Percentiles rank a stretch among this genome's conserved stretches.
Conservation (phyloP, 2,113 vertebrate genomes). For the Microcebus murinus region DNA sequence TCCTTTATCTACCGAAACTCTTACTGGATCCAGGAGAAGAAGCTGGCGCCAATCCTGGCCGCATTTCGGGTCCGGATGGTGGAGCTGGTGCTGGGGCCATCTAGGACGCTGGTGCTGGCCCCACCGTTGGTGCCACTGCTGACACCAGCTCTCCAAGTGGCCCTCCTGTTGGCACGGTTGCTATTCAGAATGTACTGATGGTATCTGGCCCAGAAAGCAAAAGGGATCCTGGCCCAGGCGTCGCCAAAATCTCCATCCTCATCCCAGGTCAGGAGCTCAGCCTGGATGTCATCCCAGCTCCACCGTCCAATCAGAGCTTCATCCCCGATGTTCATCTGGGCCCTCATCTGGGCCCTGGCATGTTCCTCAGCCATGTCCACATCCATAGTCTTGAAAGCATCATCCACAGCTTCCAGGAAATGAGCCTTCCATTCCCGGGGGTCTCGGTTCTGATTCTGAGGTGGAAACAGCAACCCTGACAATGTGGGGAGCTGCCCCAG, state of each 20-base stretch:
- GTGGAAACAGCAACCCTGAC: not conserved
- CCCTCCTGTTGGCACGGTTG: slow-evolving; percentile 62
- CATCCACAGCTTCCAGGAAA: slow-evolving; percentile 71
- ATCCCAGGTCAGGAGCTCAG: slow-evolving; percentile 67
- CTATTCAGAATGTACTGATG: slow-evolving; percentile 74
- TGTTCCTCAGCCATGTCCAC: slow-evolving; percentile 69
- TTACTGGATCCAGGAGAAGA: slow-evolving; percentile 77
- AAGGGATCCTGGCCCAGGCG: slow-evolving; percentile 73
- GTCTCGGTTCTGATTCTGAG: slow-evolving; percentile 73
- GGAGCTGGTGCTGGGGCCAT: slow-evolving; percentile 74
- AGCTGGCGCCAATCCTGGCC: slow-evolving; percentile 50
- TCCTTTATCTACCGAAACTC: not conserved
- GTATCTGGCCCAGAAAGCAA: slow-evolving; percentile 75
- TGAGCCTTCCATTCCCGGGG: slow-evolving; percentile 64
- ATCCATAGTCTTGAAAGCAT: slow-evolving; percentile 70
- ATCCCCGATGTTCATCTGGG: slow-evolving; percentile 68
- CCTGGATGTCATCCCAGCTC: slow-evolving; percentile 73
- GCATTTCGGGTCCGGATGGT: slow-evolving; percentile 67
- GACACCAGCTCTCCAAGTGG: slow-evolving; percentile 53
- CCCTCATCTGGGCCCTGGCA: slow-evolving; percentile 69
- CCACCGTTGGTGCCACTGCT: slow-evolving; percentile 33
- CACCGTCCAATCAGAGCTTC: slow-evolving; percentile 66
- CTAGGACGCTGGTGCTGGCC: slow-evolving; percentile 59
- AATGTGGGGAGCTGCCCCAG: not conserved
- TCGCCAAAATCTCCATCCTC: slow-evolving; percentile 68